Evolutionary conservation across 2,888 invertebrate species (phyloP), one percentile per base, ranked within the genome.

Genomic region (Azorinus chamasolen): DNA sequence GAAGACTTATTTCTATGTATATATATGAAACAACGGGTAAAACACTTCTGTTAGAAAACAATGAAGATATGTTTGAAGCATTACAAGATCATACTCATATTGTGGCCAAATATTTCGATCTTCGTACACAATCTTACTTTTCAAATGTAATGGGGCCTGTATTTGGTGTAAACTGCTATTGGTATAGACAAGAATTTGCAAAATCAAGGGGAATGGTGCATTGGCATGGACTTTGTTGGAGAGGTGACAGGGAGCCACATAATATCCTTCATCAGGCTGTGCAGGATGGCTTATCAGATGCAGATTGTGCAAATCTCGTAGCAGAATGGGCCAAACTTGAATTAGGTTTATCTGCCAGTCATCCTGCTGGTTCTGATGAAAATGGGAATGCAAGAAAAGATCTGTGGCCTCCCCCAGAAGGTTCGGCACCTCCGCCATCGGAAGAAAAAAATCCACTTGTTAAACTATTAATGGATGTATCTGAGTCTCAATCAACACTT

Each of bases 191-290:
- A 59, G 77, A 72, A 54, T 79, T 71, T 77, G 79, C 81, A 2
- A 83, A 85, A 54, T 80, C 83, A 10, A 59, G 83, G 25, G 79
- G 80, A 1, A 80, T 85, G 82, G 50, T 80, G 14, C 83, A 85
- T 45, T 80, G 77, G 83, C 83, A 86, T 76, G 83, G 86, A 16
- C 51, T 86, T 1, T 84, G 78, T 48, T 86, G 84, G 85, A 55
- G 78, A 22, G 8, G 24, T 16, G 81, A 84, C 48, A 57, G 51
- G 63, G 63, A 83, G 48, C 83, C 81, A 3, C 84, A 83, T 53
- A 59, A 63, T 41, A 37, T 82, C 2, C 10, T 83, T 12, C 41
- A 64, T 68, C 18, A 83, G 53, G 68, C 69, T 22, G 20, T 79
- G 12, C 18, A 71, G 22, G 39, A 37, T n/a, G 74, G 72, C 22